Percentiles rank a stretch among this genome's conserved stretches.
phyloP scores from a whole-genome alignment of 1,140 invertebrate genomes.

The Bombus breviceps region DNA sequence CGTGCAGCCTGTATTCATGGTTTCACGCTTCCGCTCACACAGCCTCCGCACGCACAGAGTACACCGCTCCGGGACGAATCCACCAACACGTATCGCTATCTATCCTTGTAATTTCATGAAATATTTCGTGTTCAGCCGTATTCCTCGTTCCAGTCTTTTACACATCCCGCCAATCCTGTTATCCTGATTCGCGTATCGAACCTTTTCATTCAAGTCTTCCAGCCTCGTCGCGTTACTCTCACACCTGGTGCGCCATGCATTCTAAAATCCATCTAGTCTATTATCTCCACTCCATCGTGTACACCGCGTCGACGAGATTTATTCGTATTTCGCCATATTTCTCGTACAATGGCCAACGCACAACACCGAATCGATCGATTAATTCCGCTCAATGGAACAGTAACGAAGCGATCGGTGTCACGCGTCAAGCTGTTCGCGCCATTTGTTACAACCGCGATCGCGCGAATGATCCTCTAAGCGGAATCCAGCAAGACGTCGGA shows the following conservation, averaged over 20 bases:
- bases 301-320: background rate
- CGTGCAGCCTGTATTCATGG: slow-evolving; percentile 8
- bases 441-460: slow-evolving; percentile 6
- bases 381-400: slow-evolving; percentile 29
- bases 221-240: background rate
- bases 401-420: slow-evolving; percentile 28
- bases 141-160: background rate
- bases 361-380: slow-evolving; percentile 30
- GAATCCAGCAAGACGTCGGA: background rate
- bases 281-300: background rate
- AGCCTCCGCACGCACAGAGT: background rate
- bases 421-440: background rate
- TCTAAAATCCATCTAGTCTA: background rate
- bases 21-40: slow-evolving; percentile 33
- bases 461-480: background rate
- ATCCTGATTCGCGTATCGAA: background rate
- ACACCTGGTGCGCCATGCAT: background rate
- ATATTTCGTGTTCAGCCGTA: background rate
- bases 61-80: background rate
- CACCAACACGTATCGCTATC: background rate
- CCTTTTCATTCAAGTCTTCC: background rate
- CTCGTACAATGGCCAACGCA: background rate
- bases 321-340: background rate
- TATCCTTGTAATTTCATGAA: background rate
- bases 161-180: background rate